Evolutionary conservation across 2,797 vertebrate species (phyloP).

Genomic region (Carcharodon carcharias): DNA sequence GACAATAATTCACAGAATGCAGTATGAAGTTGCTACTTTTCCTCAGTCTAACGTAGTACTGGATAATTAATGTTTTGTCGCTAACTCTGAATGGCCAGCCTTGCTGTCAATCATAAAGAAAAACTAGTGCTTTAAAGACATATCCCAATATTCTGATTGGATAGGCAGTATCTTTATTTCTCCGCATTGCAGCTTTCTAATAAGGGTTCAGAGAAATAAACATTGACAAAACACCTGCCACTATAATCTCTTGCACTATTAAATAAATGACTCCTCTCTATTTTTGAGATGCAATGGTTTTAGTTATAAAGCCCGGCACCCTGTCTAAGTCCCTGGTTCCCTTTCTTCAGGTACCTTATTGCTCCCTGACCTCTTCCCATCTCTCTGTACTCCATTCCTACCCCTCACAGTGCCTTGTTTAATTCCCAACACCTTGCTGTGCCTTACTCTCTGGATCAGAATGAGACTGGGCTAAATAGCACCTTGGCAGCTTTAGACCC

Average conservation of each 20-base stretch:
- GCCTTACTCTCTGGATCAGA: not conserved
- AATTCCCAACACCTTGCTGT: not conserved
- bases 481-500: not conserved
- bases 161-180: not conserved
- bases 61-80: not conserved
- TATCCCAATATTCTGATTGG: not conserved
- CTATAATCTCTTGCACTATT: not conserved
- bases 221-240: not conserved
- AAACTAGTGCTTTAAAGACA: not conserved
- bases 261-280: not conserved
- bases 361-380: not conserved
- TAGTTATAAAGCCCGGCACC: not conserved
- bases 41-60: not conserved
- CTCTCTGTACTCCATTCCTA: not conserved
- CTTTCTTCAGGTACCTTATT: not conserved
- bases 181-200: not conserved
- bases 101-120: not conserved
- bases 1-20: not conserved
- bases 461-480: not conserved
- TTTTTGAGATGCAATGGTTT: not conserved
- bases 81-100: not conserved
- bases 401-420: not conserved
- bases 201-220: not conserved
- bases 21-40: not conserved
- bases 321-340: not conserved